Evolutionary conservation across 2,113 vertebrate species (phyloP), one percentile per base, ranked within the genome.

Genomic region (Bubalus kerabau): DNA sequence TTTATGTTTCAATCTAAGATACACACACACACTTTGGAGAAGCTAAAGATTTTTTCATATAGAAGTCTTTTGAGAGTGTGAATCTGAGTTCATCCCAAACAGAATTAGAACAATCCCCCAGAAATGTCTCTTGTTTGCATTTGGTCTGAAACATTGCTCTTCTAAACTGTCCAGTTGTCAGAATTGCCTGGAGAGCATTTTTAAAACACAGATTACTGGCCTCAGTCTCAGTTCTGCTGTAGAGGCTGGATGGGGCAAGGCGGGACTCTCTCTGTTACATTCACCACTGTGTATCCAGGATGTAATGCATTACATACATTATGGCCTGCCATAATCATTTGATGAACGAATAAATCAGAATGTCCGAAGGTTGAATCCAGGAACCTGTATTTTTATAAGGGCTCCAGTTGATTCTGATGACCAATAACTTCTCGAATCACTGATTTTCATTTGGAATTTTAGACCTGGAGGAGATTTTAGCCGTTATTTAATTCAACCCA

Each of bases 1-100:
- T 57, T 96, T 46, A 23, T 87, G 59, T 98, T 97, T 96, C 40
- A 94, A 54, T 46, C 3, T 90, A 76, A 82, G 28, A 76, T 1
- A 0, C 36, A 74, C 10, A 59, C 40, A 28, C 23, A 56, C 4
- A 80, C 17, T 91, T 90, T 97, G 95, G 95, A 97, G 52, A 91
- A 96, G 62, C 92, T 97, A 76, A 60, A 48, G 67, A 50, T 4
- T 46, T 60, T 95, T 91, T 43, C 23, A 76, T 76, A 40, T 17
- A 85, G 54, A 62, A 74, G 24, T 8, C 21, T 85, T 87, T 90
- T 21, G 74, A n/a, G 52, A 90, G 43, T 91, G 16, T 92, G 82
- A 93, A 86, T 26, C 64, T 71, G 46, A 71, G 43, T 71, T 57
- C 26, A 62, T 84, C 59, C 57, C 62, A 78, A 84, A n/a, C 71